A percentile compares a stretch with the other conserved stretches of the same genome.
phyloP scores from a whole-genome alignment of 2,797 vertebrate species.

The Heterohyrax brucei region DNA sequence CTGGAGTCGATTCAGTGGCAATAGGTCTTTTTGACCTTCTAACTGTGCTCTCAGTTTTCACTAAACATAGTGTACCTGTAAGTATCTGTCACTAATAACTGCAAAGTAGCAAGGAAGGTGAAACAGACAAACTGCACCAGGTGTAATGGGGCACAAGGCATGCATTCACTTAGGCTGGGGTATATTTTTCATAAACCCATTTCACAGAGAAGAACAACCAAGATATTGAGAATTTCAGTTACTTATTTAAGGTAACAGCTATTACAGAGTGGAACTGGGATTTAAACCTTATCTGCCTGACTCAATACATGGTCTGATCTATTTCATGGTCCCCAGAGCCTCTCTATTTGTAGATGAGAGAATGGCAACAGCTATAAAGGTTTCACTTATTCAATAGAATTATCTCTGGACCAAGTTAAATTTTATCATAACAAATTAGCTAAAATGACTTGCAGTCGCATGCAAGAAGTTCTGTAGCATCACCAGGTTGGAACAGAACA shows the following conservation, averaged over 20 bases:
- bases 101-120: not conserved
- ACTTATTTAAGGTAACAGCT: not conserved
- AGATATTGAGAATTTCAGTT: conserved; percentile 66
- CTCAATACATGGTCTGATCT: not conserved
- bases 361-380: conserved; percentile 7
- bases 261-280: conserved; percentile 72
- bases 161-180: not conserved
- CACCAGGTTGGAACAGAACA: not conserved
- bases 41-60: conserved; percentile 19
- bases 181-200: conserved; percentile 35
- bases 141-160: not conserved
- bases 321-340: not conserved
- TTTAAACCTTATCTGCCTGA: not conserved
- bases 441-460: conserved; percentile 47
- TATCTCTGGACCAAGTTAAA: conserved; percentile 63
- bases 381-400: conserved; percentile 33
- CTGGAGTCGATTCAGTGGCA: no score
- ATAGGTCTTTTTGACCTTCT: not conserved
- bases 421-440: conserved; percentile 53
- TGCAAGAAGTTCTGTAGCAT: not conserved
- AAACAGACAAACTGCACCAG: not conserved
- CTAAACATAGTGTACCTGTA: not conserved
- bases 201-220: conserved; percentile 77
- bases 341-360: conserved; percentile 14
- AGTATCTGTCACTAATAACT: not conserved